phyloP scores from a whole-genome alignment of 2,888 invertebrate species.

The Cyaniris semiargus region DNA sequence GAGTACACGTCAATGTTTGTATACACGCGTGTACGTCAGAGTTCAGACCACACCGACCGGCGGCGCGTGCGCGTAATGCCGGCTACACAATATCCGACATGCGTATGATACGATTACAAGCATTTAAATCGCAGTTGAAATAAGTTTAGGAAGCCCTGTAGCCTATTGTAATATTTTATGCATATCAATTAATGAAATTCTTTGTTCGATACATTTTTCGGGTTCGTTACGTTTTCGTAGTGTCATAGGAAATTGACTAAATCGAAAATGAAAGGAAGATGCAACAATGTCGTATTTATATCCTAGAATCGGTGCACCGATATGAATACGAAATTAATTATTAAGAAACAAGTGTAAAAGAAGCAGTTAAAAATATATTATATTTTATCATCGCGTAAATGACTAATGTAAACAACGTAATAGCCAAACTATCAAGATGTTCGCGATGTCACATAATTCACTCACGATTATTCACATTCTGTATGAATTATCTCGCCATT shows the following conservation, averaged over 20 bases:
- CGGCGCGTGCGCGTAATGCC: not conserved
- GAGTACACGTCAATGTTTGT: not conserved
- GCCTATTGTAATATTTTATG: too few species aligned
- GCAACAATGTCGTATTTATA: too few species aligned
- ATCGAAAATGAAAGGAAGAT: too few species aligned
- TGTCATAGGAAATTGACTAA: too few species aligned
- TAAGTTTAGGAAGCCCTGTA: too few species aligned
- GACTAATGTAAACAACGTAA: constrained; percentile 6
- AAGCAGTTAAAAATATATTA: not conserved
- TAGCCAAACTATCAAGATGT: constrained; percentile 1
- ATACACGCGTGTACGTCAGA: not conserved
- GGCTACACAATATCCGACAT: not conserved
- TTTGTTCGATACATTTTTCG: too few species aligned
- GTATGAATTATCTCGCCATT: not conserved
- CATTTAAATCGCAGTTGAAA: too few species aligned
- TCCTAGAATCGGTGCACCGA: too few species aligned
- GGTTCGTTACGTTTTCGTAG: too few species aligned
- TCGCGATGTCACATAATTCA: not conserved
- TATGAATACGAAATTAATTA: not conserved
- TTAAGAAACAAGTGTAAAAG: not conserved
- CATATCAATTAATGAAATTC: too few species aligned
- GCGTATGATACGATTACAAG: too few species aligned
- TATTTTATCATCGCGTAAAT: constrained; percentile 4
- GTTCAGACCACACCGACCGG: not conserved
- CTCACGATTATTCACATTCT: constrained; percentile 2